A percentile compares a stretch with the other conserved stretches of the same genome.
Conservation (phyloP, 2,888 invertebrate genomes). For the Limnephilus marmoratus region DNA sequence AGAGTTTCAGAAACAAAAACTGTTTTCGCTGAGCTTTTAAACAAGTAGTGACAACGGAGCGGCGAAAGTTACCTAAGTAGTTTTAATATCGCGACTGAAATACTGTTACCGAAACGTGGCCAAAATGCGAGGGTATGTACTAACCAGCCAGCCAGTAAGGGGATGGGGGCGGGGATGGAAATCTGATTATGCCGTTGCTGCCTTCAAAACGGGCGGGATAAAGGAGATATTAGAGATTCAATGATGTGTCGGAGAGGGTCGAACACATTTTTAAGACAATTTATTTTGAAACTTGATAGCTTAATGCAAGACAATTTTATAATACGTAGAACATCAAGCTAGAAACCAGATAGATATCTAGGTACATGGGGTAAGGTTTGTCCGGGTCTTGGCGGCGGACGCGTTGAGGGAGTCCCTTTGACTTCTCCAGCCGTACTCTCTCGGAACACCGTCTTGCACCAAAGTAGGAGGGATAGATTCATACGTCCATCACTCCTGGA, state of each 20-base stretch:
- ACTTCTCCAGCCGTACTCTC: too few relatives aligned
- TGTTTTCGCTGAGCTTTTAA: background rate
- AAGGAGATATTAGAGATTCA: background rate
- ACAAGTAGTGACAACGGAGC: background rate
- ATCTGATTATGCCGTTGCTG: constrained; percentile 10
- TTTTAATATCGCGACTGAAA: constrained; percentile 21
- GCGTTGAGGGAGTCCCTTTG: too few relatives aligned
- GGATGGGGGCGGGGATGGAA: background rate
- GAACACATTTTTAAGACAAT: background rate
- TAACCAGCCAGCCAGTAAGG: background rate
- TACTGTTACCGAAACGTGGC: constrained; percentile 35
- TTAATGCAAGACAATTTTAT: background rate
- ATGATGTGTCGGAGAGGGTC: background rate
- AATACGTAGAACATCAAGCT: background rate
- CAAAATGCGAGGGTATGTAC: constrained; percentile 20
- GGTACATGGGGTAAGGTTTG: too few relatives aligned
- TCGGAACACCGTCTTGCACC: too few relatives aligned
- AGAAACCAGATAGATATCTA: too few relatives aligned
- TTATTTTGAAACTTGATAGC: background rate
- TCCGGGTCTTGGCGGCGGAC: too few relatives aligned
- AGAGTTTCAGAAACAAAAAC: constrained; percentile 43
- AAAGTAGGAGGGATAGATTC: too few relatives aligned
- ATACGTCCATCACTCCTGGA: too few relatives aligned
- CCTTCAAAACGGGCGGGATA: background rate
- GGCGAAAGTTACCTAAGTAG: constrained; percentile 2